Evolutionary conservation across 2,797 vertebrate species (phyloP), one percentile per base, ranked within the genome.

Genomic region (Galagoides demidoff): DNA sequence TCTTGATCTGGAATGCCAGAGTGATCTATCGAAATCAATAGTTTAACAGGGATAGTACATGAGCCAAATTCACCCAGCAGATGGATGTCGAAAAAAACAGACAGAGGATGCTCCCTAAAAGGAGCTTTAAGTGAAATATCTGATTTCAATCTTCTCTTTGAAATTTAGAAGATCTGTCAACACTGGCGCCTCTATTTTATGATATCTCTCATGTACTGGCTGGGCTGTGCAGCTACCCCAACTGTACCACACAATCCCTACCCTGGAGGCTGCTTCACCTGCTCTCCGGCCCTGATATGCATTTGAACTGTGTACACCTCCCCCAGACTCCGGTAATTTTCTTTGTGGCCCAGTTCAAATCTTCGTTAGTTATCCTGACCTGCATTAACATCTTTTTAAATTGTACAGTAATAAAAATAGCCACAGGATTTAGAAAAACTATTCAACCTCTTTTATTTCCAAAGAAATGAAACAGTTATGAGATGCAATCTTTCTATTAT

Each of bases 401-500:
- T 66, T 52, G n/a, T 63, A 45, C 3, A 29, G 45, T 82, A 64
- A 23, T 64, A 81, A 10, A 89, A 89, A 96, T 39, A 84, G 52
- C 10, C 13, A 71, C 4, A 25, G 12, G 66, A 85, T 19, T 39
- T 49, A 59, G 20, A 34, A 78, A n/a, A 71, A 37, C 20, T 37
- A 49, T 3, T 63, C 59, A 88, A 74, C 3, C 1, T 79, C 7
- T 23, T 8, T 64, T 71, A 19, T 52, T 82, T 76, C 20, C 31
- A 95, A 76, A 76, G 52, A 89, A 84, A 78, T n/a, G 16, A 76
- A 82, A 94, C 7, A 70, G 4, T 76, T 57, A 66, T 29, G n/a
- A n/a, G 20, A 57, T 71, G 22, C 2, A 78, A 25, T 49, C 49
- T 90, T 71, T 70, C 31, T 22, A 63, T 76, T 85, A 27, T 20